Evolutionary conservation across 2,797 vertebrate species (phyloP), one percentile per base, ranked within the genome.

Genomic region (Eidolon dupreanum): DNA sequence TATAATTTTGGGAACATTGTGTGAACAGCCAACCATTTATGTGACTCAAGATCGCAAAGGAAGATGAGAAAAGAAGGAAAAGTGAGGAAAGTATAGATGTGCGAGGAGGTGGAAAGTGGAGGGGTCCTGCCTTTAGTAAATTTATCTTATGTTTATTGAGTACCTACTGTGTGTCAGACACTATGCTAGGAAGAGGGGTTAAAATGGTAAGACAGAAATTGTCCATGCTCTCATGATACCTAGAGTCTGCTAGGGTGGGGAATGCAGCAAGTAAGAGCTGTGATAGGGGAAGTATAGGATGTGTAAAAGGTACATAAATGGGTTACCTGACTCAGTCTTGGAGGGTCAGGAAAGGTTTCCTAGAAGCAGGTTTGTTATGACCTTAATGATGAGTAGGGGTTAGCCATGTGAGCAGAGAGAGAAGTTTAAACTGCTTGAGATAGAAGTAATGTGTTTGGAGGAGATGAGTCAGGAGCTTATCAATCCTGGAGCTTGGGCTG

Each of bases 21-120:
- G 36, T 94, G 74, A 94, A 49, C 6, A 77, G 49, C 53, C n/a
- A 92, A 41, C 43, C 4, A n/a, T 75, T 88, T 93, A 70, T 94
- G 26, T 83, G 92, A 85, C 57, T 78, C 38, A 63, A 46, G 28
- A 71, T 78, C 68, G 59, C 57, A 84, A 85, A 75, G 74, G 75
- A 89, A 88, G 43, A 87, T 38, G 16, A 66, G 74, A 77, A 93
- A 90, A 63, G 71, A 96, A 61, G 74, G 51, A 93, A 92, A 70
- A 73, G 46, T 73, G 36, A 20, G 61, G n/a, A 70, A 88, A 38
- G 16, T 55, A 43, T 6, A 89, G 70, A 70, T 75, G 70, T 46
- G 13, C 65, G 46, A 93, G 51, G 38, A 78, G 8, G 73, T 85
- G 41, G 28, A 82, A 85, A 31, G 3, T 84, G 24, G 53, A 93